Base-by-base conservation (phyloP, 2,888 invertebrate genomes). In the Acrobasis consociella region DNA sequence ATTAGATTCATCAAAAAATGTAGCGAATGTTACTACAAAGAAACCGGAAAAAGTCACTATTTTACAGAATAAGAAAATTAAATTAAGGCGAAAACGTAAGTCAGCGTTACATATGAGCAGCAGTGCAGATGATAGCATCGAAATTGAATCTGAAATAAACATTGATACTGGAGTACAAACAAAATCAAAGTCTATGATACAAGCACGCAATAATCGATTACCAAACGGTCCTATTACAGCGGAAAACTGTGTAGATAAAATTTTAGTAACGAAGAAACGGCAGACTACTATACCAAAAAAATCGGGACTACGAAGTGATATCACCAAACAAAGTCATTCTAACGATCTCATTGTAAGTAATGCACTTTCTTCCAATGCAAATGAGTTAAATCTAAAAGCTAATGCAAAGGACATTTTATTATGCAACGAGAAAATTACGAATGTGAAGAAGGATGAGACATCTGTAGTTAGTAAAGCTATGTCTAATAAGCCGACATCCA, bases 231-330 rank as follows among this genome's bases (percentile, higher is more conserved):
- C 13, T 53, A 0, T 51, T 22, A 13, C 7, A n/a, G 13, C 8
- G 31, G 52, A 53, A 17, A 53, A 53, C 15, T 37, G 37, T 31
- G 37, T 53, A n/a, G n/a, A 37, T 53, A 13, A 53, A 53, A 53
- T 17, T 37, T 5, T 53, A 46, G 46, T n/a, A n/a, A 52, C 15
- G 7, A 38, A 53, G 9, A 53, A 53, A 38, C 38, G 9, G 15
- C 9, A 17, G 9, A 22, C n/a, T 56, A 2, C 56, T 1, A 56
- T 31, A 31, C 5, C 11, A 17, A 22, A 42, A 8, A 9, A 55
- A 5, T 16, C 42, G 10, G 22, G 17, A 17, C 10, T 56, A 2
- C 16, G 9, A 42, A 56, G 16, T 17, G 38, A 38, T 10, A 13
- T 8, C 17, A 56, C 42, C 42, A 17, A 56, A 56, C 16, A 10